Conservation (phyloP, 2,888 invertebrate genomes). For the Lysandra coridon region DNA sequence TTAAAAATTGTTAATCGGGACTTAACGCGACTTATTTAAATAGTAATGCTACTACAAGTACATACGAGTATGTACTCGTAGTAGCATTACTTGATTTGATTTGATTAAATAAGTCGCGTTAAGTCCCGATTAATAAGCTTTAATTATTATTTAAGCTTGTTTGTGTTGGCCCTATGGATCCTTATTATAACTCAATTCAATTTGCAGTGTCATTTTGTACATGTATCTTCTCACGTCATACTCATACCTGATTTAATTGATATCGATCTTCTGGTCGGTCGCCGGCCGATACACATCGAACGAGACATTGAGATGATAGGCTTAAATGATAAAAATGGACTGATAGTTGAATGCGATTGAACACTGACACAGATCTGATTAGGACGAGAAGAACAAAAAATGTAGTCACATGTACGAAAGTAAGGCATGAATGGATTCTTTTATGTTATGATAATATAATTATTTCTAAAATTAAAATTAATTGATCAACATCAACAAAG, state of each 20-base stretch:
- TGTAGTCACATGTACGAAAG: neutral
- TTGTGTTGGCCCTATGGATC: neutral
- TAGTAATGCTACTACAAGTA: too few species aligned
- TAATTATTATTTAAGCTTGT: too few species aligned
- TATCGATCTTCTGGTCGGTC: conserved; percentile 10
- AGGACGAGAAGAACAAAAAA: neutral
- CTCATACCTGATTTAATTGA: conserved; percentile 21
- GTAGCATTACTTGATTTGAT: too few species aligned
- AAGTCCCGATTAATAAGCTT: too few species aligned
- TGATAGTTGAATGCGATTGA: conserved; percentile 20
- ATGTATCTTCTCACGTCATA: conserved; percentile 9
- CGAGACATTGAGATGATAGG: conserved; percentile 17
- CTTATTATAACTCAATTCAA: conserved; percentile 13
- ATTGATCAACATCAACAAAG: too few species aligned
- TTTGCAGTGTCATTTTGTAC: conserved; percentile 4
- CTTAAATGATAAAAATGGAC: conserved; percentile 22
- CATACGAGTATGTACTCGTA: too few species aligned
- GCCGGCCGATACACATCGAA: neutral
- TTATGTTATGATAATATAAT: neutral
- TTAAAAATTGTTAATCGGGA: too few species aligned
- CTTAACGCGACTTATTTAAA: too few species aligned
- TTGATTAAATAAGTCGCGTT: too few species aligned
- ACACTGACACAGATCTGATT: neutral
- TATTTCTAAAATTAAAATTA: neutral
- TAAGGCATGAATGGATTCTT: neutral